A percentile compares a stretch with the other conserved stretches of the same genome.
phyloP scores from a whole-genome alignment of 1,140 invertebrate species.

The Pogonus chalceus region DNA sequence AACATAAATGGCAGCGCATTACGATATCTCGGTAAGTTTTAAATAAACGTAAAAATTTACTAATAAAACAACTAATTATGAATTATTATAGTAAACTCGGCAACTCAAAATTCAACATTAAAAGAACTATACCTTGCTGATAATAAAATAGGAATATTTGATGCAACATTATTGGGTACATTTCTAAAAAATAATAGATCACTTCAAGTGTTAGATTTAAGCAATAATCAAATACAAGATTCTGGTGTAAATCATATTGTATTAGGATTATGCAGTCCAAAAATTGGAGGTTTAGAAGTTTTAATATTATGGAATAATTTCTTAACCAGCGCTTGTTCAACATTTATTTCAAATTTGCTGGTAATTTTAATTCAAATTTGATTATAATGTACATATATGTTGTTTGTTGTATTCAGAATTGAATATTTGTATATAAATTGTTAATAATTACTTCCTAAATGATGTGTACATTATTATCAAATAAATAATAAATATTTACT shows the following conservation, averaged over 20 bases:
- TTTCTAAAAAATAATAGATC: conserved; percentile 44
- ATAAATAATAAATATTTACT: too few relatives aligned
- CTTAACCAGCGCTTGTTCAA: neutral
- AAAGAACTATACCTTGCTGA: conserved; percentile 59
- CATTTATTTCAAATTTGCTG: neutral
- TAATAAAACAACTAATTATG: conserved; percentile 7
- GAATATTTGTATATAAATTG: too few relatives aligned
- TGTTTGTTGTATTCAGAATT: too few relatives aligned
- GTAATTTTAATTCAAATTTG: neutral
- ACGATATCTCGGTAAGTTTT: conserved; percentile 46
- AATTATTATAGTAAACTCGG: conserved; percentile 28
- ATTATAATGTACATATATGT: too few relatives aligned
- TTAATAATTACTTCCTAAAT: too few relatives aligned
- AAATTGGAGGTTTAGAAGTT: neutral
- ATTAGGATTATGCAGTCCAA: neutral
- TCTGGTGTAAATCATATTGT: neutral
- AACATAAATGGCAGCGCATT: conserved; percentile 48
- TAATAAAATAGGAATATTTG: conserved; percentile 51
- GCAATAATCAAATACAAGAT: neutral
- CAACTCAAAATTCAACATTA: conserved; percentile 55
- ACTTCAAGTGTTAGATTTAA: conserved; percentile 50
- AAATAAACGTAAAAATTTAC: neutral
- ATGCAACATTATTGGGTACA: conserved; percentile 29
- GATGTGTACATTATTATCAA: too few relatives aligned
- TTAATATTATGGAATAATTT: neutral